Evolutionary conservation across 2,113 vertebrate genomes (phyloP).

Genomic region (Plectropomus leopardus): DNA sequence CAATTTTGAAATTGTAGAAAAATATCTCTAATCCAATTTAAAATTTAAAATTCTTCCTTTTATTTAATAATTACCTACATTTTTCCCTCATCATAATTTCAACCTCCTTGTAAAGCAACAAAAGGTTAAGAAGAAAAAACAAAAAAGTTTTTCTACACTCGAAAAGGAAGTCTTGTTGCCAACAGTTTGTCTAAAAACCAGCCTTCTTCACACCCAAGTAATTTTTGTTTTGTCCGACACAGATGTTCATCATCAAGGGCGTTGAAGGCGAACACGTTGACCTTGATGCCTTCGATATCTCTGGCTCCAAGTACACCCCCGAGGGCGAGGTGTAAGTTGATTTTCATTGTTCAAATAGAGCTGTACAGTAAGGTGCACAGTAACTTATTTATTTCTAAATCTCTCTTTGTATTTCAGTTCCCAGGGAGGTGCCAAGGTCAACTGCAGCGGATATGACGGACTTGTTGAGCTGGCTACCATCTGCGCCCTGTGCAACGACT

Average conservation of each 20-base stretch:
- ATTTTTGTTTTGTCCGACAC: slow-evolving; percentile 26
- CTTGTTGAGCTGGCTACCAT: slow-evolving; percentile 94
- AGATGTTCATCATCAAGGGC: slow-evolving; percentile 94
- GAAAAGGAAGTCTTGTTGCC: not conserved
- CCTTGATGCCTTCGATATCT: slow-evolving; percentile 92
- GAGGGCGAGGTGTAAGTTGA: slow-evolving; percentile 95
- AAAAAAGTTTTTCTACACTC: no score
- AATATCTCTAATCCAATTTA: no score
- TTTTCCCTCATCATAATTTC: no score
- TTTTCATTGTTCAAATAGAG: not conserved
- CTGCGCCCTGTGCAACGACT: slow-evolving; percentile 96
- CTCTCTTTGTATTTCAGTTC: slow-evolving; percentile 73
- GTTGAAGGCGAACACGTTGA: slow-evolving; percentile 88
- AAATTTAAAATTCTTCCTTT: no score
- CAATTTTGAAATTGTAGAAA: no score
- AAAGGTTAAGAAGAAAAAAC: no score
- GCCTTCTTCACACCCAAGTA: not conserved
- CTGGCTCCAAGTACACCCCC: slow-evolving; percentile 95
- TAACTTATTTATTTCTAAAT: slow-evolving; percentile 21
- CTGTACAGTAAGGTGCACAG: not conserved
- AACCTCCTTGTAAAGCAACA: no score
- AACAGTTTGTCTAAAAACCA: not conserved
- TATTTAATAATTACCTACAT: no score
- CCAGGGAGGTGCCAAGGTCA: slow-evolving; percentile 86
- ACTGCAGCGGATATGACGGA: slow-evolving; percentile 90